These are phyloP conservation scores for Drosophila mimetica DNA, from an alignment of 2,888 invertebrate species.

Conservation along the genomic window DNA sequence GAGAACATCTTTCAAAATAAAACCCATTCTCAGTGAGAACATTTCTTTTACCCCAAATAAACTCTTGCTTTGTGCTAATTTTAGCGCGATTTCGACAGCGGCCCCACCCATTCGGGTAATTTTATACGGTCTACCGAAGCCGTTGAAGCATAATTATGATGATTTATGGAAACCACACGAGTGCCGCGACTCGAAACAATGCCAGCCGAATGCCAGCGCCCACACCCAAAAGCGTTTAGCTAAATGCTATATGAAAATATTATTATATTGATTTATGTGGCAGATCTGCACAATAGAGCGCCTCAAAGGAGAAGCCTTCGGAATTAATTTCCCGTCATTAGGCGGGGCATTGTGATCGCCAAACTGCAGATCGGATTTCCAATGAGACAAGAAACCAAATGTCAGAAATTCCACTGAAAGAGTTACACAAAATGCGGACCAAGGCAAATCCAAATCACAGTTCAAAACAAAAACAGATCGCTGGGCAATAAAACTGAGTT, in stretches of 20 bases:
- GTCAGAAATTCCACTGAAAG: constrained; percentile 36
- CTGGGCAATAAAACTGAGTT: constrained; percentile 61
- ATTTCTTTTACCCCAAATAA: not conserved
- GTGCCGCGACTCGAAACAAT: constrained; percentile 40
- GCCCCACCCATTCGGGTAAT: constrained; percentile 55
- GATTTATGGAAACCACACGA: constrained; percentile 63
- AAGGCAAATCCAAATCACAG: constrained; percentile 23
- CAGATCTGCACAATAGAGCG: constrained; percentile 65
- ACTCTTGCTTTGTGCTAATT: constrained; percentile 31
- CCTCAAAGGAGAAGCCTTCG: constrained; percentile 50
- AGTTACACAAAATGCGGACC: constrained; percentile 41
- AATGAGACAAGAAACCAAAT: constrained; percentile 6
- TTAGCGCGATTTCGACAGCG: constrained; percentile 38
- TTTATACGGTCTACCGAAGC: constrained; percentile 55
- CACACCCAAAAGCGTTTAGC: constrained; percentile 67
- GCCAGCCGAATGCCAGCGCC: constrained; percentile 44
- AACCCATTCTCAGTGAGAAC: not conserved
- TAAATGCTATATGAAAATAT: constrained; percentile 66
- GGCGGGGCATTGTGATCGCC: constrained; percentile 63
- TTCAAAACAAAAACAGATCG: constrained; percentile 26
- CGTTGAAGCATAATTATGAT: constrained; percentile 67
- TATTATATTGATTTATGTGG: constrained; percentile 68
- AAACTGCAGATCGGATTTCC: constrained; percentile 65
- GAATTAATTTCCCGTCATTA: constrained; percentile 75
- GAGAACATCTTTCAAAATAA: not conserved